Evolutionary conservation across 2,113 vertebrate species (phyloP), one percentile per base, ranked within the genome.

Genomic region (Gasterosteus aculeatus): DNA sequence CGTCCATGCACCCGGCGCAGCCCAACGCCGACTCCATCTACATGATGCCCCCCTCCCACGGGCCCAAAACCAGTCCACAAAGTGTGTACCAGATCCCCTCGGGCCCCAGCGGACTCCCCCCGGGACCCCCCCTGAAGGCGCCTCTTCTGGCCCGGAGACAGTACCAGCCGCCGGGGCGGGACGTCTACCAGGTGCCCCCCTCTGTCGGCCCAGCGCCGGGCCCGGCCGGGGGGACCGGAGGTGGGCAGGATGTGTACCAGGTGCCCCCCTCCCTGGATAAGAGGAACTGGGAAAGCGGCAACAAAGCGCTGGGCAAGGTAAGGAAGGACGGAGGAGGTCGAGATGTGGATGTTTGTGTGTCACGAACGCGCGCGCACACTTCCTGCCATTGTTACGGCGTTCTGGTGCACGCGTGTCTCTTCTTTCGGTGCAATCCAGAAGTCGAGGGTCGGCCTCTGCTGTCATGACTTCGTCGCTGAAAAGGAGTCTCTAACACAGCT

Each of bases 21-120:
- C 85, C 41, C 92, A 94, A 74, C 63, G 82, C 94, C 1, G 97
- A 98, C 84, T 93, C 89, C 0, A 89, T 99, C 84, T 99, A 99
- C 92, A 94, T 99, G 94, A 95, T 98, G 81, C 97, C 97, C 0
- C 97, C 97, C 0, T 95, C 93, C 10, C 94, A 96, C n/a, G 91
- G 46, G 85, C 71, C 85, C 29, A 96, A 97, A 89, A 82, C 91
- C 19, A 92, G 92, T 33, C 91, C 93, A 31, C 92, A 93, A 56
- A 90, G 93, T 61, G 82, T 96, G 35, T 98, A 97, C 86, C 95
- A 95, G 31, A 83, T 95, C 69, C 94, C 95, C 0, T 80, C 95
- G 5, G 88, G 91, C 1, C 92, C 95, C 49, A 92, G 92, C 63
- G 95, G 94, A 83, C 89, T 94, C 1, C 85, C 93, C 56, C 74